Base-by-base conservation (phyloP, 2,888 invertebrate genomes). In the Sepiola atlantica region DNA sequence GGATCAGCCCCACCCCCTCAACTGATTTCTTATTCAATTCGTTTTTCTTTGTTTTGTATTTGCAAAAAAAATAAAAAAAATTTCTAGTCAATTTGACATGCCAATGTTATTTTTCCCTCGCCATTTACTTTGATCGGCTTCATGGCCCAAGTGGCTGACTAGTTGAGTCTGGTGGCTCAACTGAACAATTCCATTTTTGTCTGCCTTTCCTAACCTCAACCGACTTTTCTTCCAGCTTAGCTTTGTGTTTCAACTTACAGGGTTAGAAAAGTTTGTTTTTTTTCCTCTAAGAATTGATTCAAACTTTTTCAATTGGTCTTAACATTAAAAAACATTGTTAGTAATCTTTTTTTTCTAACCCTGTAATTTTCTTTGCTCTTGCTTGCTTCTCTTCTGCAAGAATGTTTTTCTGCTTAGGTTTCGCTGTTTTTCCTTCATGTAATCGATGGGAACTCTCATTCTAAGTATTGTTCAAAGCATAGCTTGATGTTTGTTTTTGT, bases 321-420 rank as follows among this genome's bases (percentile, higher is more conserved):
- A n/a, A n/a, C n/a, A n/a, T n/a, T n/a, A n/a, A n/a, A n/a, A n/a
- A n/a, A n/a, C n/a, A n/a, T n/a, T n/a, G n/a, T 77, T n/a, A 12
- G 61, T 61, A 24, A 24, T 57, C 24, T 77, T 14, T 16, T 77
- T 77, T n/a, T 77, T 77, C 77, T 77, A 77, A 77, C 77, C n/a
- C 77, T 77, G 77, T 77, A 77, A n/a, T 77, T 6, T 57, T 4
- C 20, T 57, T 18, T 21, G 6, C 20, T 57, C 32, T 77, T 77
- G 77, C 77, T 77, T 77, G 77, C 77, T 77, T 77, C 77, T 77
- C n/a, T 77, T 77, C 77, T 77, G 77, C 77, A 77, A 77, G n/a
- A 77, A 32, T 77, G 18, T 77, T 24, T 61, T 77, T 77, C 1
- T 77, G 77, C 77, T 32, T 32, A 77, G 77, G 18, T 32, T 77